Percentiles rank a stretch among this genome's conserved stretches.
These are phyloP conservation scores for Heteronetta atricapilla DNA, from an alignment of 2,113 vertebrate genomes.

Conservation along the genomic window DNA sequence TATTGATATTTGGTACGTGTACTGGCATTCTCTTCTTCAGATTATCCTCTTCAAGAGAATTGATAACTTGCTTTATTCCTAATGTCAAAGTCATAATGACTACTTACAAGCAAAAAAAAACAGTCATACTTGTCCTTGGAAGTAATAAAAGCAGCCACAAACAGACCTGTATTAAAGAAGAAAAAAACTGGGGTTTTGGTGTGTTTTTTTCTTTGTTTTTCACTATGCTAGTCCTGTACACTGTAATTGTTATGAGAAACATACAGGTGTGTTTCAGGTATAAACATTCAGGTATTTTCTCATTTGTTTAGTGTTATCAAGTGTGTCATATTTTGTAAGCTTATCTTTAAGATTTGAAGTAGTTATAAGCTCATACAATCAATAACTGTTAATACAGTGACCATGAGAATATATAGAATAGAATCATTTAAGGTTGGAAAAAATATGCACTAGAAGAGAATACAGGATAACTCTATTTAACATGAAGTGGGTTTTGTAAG, in stretches of 20 bases:
- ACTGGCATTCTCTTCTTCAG: not conserved
- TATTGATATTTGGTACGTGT: rapidly evolving
- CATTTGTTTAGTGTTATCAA: not conserved
- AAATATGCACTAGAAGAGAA: not conserved
- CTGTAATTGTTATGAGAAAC: not conserved
- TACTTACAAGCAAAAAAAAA: not conserved
- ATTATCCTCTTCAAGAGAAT: not conserved
- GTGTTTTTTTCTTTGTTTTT: not conserved
- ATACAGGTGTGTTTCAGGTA: too few relatives aligned
- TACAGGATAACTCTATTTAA: not conserved
- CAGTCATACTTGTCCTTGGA: not conserved
- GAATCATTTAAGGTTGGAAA: too few relatives aligned
- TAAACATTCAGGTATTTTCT: too few relatives aligned
- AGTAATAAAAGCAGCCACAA: not conserved
- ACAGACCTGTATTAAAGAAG: not conserved
- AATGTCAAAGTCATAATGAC: not conserved
- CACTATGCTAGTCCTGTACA: not conserved
- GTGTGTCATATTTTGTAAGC: not conserved
- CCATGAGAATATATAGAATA: not conserved
- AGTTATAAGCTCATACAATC: not conserved
- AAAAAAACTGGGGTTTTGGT: rapidly evolving
- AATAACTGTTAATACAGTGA: not conserved
- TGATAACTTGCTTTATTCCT: not conserved
- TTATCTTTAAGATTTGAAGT: not conserved
- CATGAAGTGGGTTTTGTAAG: not conserved